These are phyloP conservation scores for Noctua janthe DNA, from an alignment of 2,888 invertebrate genomes.

Conservation along the genomic window DNA sequence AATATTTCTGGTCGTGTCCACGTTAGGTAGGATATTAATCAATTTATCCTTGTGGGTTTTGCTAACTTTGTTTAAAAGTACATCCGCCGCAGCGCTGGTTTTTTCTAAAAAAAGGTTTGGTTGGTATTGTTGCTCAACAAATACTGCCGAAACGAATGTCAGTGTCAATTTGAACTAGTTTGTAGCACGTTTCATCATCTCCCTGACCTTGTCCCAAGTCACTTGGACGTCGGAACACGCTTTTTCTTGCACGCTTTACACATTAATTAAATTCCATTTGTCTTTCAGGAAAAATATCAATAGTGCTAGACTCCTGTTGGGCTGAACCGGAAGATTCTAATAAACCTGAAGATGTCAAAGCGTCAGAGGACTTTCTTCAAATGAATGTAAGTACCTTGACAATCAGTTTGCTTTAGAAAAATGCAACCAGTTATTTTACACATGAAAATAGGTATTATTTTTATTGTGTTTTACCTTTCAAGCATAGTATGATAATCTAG, in stretches of 20 bases:
- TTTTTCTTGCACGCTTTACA: constrained; percentile 1
- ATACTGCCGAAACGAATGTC: not conserved
- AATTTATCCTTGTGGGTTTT: not conserved
- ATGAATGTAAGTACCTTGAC: constrained; percentile 87
- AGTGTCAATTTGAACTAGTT: not conserved
- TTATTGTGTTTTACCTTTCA: not conserved
- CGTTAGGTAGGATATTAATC: no score
- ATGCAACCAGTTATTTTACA: not conserved
- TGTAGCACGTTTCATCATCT: not conserved
- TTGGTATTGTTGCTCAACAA: not conserved
- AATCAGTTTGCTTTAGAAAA: not conserved
- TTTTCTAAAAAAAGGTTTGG: not conserved
- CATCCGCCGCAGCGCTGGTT: not conserved
- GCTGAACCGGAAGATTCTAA: constrained; percentile 87
- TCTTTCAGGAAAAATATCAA: constrained; percentile 89
- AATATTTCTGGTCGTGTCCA: no score
- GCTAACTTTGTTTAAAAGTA: not conserved
- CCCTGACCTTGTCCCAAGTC: not conserved
- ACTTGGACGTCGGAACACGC: not conserved
- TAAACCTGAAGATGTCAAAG: constrained; percentile 84
- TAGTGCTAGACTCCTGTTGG: constrained; percentile 90
- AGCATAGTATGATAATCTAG: not conserved
- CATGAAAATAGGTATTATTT: not conserved
- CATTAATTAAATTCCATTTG: not conserved
- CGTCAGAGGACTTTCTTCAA: constrained; percentile 89